A percentile compares a stretch with the other conserved stretches of the same genome.
Conservation (phyloP, 2,797 vertebrate species). For the Euphonia xanthogaster region DNA sequence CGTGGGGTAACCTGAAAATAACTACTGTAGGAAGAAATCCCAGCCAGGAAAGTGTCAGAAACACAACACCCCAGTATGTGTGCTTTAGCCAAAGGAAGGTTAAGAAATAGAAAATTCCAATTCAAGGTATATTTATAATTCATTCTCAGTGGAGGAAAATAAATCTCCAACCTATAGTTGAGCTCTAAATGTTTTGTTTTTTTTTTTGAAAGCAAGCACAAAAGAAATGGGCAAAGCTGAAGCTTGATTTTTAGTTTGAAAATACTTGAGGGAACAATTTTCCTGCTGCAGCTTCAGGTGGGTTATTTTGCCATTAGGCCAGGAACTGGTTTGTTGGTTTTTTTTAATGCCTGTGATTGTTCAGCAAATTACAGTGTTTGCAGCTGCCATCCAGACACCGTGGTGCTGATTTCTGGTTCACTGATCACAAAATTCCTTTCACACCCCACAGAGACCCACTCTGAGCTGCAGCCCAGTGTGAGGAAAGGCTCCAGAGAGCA, state of each 20-base stretch:
- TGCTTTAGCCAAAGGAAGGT: background rate
- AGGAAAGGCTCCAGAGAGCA: accelerated
- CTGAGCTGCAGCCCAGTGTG: accelerated
- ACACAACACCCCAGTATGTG: accelerated
- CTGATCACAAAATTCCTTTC: background rate
- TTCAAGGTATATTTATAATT: background rate
- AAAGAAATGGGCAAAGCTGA: background rate
- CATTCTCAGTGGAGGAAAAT: background rate
- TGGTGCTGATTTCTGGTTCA: background rate
- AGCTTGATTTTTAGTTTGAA: background rate
- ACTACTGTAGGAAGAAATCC: background rate
- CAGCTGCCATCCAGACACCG: accelerated
- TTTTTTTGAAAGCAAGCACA: background rate
- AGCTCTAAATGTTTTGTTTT: background rate
- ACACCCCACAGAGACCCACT: accelerated
- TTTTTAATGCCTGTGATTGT: background rate
- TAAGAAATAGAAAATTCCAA: background rate
- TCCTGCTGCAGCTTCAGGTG: background rate
- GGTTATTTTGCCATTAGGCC: background rate
- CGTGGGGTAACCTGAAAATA: background rate
- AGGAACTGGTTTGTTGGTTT: background rate
- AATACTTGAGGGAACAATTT: conserved; percentile 10
- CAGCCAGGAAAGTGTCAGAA: background rate
- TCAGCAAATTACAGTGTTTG: background rate
- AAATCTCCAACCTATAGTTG: background rate